Conservation (phyloP, 2,888 invertebrate species). For the Leuctra nigra region DNA sequence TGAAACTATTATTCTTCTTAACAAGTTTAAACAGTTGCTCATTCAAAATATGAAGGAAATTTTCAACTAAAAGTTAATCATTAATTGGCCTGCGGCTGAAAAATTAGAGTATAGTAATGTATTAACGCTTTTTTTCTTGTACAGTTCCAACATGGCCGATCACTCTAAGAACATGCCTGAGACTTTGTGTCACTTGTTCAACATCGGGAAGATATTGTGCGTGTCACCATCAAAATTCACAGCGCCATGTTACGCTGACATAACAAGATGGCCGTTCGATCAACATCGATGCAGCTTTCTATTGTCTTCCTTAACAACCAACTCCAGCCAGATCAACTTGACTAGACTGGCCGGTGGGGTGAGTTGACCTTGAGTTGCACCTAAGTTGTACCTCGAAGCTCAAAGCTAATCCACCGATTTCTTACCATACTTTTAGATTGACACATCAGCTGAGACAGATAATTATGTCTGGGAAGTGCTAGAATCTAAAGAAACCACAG, state of each 20-base stretch:
- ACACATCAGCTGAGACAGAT: slow-evolving; percentile 44
- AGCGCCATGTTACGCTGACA: background rate
- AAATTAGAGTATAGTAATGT: too few species aligned
- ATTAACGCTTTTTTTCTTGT: too few species aligned
- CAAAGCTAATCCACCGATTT: background rate
- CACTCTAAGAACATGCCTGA: too few species aligned
- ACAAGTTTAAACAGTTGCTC: too few species aligned
- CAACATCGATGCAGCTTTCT: background rate
- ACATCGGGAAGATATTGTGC: background rate
- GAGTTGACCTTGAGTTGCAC: too few species aligned
- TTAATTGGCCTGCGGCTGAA: too few species aligned
- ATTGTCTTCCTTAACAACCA: background rate
- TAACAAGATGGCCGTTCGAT: background rate
- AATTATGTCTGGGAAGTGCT: slow-evolving; percentile 55
- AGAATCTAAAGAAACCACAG: slow-evolving; percentile 42
- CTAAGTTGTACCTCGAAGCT: background rate
- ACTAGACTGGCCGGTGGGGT: background rate
- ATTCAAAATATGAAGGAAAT: too few species aligned
- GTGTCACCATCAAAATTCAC: background rate
- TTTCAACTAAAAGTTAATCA: too few species aligned
- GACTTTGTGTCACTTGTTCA: too few species aligned
- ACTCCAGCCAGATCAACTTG: background rate
- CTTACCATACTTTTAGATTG: slow-evolving; percentile 37
- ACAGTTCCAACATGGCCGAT: too few species aligned
- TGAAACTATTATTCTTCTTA: too few species aligned